These are phyloP conservation scores for Stegastes partitus DNA, from an alignment of 2,113 vertebrate species.

Conservation along the genomic window DNA sequence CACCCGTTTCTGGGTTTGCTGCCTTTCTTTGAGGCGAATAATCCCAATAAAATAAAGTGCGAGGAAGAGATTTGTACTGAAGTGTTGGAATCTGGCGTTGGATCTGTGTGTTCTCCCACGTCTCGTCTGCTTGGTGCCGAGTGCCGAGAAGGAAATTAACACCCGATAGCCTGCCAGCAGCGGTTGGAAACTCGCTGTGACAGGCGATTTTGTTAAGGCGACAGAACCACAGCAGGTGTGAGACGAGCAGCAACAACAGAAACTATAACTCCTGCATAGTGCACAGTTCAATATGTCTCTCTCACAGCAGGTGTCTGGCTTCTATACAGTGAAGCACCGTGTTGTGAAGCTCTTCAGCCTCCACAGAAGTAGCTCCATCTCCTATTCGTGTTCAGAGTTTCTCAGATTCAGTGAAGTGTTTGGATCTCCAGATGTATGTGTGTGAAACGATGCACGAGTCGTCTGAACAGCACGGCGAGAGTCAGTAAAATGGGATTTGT, in stretches of 20 bases:
- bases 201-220: conserved; percentile 41
- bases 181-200: conserved; percentile 27
- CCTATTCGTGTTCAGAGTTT: no score
- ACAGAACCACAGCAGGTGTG: conserved; percentile 22
- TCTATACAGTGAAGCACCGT: background rate
- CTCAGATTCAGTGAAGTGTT: no score
- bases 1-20: background rate
- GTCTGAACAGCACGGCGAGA: no score
- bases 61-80: conserved; percentile 6
- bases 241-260: conserved; percentile 1
- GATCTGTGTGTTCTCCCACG: conserved; percentile 34
- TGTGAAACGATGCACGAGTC: no score
- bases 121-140: conserved; percentile 16
- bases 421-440: no score
- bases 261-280: conserved; percentile 10
- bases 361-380: background rate
- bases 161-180: conserved; percentile 11
- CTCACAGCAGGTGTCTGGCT: no score
- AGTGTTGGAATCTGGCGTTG: conserved; percentile 32
- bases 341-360: no score
- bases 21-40: conserved; percentile 3
- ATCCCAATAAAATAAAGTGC: background rate
- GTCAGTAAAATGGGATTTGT: no score
- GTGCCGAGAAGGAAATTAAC: conserved; percentile 25
- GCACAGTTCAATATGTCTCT: background rate